phyloP scores from a whole-genome alignment of 2,797 vertebrate species.

The Rhyacichthys aspro region DNA sequence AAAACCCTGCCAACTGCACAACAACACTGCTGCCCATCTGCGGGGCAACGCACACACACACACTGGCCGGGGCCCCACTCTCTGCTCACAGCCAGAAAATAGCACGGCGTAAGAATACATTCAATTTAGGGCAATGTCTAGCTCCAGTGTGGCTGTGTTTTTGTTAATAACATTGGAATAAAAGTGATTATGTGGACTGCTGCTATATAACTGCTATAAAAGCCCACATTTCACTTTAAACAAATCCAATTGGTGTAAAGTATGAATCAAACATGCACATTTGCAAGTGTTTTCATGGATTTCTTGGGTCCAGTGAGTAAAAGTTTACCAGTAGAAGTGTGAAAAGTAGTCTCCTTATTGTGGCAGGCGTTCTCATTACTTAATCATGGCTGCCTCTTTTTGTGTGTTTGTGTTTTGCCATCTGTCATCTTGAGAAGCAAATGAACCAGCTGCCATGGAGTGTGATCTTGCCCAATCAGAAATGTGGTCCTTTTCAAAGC shows the following conservation, averaged over 20 bases:
- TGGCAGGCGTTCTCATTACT: constrained; percentile 79
- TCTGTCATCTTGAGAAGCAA: constrained; percentile 85
- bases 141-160: constrained; percentile 3
- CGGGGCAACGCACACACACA: constrained; percentile 58
- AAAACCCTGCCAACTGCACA: constrained; percentile 80
- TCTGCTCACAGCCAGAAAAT: constrained; percentile 26
- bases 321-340: constrained; percentile 66
- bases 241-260: constrained; percentile 20
- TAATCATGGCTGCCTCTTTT: constrained; percentile 80
- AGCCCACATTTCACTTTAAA: neutral
- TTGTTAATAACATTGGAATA: constrained; percentile 15
- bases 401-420: constrained; percentile 86
- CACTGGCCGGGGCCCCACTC: constrained; percentile 69
- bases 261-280: constrained; percentile 42
- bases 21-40: constrained; percentile 82
- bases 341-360: constrained; percentile 73
- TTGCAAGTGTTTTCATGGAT: too few relatives aligned
- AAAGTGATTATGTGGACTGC: constrained; percentile 25
- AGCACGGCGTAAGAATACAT: neutral
- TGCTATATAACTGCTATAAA: neutral
- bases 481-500: constrained; percentile 80
- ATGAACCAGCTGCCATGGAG: constrained; percentile 84
- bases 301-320: constrained; percentile 40
- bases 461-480: constrained; percentile 84
- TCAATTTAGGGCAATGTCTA: neutral